Evolutionary conservation across 2,888 invertebrate genomes (phyloP).

Genomic region (Schrankia costaestrigalis): DNA sequence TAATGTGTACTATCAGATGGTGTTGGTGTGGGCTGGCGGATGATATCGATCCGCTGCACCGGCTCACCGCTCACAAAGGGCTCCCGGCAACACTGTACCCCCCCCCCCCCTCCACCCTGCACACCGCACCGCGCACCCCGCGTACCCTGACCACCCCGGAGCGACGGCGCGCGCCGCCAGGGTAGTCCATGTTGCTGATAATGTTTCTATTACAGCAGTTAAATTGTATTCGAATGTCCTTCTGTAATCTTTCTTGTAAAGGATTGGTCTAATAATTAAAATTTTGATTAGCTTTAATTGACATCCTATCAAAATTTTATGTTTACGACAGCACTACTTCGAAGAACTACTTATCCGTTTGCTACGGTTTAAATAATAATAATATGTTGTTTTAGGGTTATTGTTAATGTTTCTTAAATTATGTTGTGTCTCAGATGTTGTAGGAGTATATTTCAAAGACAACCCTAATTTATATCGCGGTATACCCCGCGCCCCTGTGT

Average conservation of each 20-base stretch:
- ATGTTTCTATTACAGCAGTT: not conserved
- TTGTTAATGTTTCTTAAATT: no score
- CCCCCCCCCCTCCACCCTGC: constrained; percentile 9
- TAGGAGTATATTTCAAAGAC: no score
- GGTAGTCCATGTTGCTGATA: constrained; percentile 12
- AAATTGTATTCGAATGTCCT: no score
- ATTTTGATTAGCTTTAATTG: no score
- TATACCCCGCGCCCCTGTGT: not conserved
- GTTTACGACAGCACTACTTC: no score
- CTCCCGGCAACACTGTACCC: constrained; percentile 23
- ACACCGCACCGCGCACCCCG: not conserved
- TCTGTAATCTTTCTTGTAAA: no score
- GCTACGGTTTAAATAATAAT: no score
- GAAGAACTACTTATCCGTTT: no score
- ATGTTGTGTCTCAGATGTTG: no score
- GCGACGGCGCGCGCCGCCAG: constrained; percentile 3
- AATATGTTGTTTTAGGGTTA: no score
- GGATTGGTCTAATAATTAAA: no score
- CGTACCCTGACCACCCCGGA: not conserved
- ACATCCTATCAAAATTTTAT: no score
- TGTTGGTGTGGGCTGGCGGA: constrained; percentile 26
- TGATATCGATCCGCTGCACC: constrained; percentile 58
- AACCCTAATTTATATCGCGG: not conserved
- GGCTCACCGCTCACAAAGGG: constrained; percentile 38
- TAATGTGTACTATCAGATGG: constrained; percentile 1